Percentiles rank a stretch among this genome's conserved stretches.
phyloP scores from a whole-genome alignment of 2,113 vertebrate genomes.

The Prolemur simus region DNA sequence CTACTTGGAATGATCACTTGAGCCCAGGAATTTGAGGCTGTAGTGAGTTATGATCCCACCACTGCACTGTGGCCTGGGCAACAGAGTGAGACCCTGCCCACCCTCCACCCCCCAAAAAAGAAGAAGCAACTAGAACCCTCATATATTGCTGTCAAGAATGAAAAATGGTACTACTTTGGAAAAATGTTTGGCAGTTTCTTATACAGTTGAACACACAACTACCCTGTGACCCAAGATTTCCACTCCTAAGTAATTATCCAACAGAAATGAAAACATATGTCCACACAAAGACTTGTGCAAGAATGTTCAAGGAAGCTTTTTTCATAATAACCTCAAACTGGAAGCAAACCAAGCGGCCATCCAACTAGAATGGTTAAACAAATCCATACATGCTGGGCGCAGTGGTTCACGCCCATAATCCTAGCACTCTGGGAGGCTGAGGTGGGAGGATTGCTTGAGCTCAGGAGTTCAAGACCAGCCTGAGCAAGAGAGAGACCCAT shows the following conservation, averaged over 20 bases:
- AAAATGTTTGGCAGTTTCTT: slow-evolving; percentile 8
- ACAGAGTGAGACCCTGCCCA: neutral
- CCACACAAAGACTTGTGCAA: neutral
- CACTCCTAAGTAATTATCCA: neutral
- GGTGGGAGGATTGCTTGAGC: too few relatives aligned
- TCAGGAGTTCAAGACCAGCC: too few relatives aligned
- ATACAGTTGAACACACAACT: neutral
- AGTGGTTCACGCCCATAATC: too few relatives aligned
- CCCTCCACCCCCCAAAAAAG: neutral
- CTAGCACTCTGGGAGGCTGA: too few relatives aligned
- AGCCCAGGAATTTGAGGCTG: neutral
- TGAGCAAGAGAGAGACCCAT: too few relatives aligned
- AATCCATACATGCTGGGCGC: neutral
- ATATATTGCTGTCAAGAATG: neutral
- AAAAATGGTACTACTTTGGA: neutral
- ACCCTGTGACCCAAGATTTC: neutral
- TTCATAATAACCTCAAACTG: neutral
- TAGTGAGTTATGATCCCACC: neutral
- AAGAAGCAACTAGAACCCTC: neutral
- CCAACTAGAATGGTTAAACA: neutral
- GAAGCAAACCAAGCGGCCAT: neutral
- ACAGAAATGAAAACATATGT: neutral
- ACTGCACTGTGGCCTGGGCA: neutral
- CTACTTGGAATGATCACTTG: too few relatives aligned
- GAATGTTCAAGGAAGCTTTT: neutral